Conservation (phyloP, 2,113 vertebrate species). For the Platysternon megacephalum region DNA sequence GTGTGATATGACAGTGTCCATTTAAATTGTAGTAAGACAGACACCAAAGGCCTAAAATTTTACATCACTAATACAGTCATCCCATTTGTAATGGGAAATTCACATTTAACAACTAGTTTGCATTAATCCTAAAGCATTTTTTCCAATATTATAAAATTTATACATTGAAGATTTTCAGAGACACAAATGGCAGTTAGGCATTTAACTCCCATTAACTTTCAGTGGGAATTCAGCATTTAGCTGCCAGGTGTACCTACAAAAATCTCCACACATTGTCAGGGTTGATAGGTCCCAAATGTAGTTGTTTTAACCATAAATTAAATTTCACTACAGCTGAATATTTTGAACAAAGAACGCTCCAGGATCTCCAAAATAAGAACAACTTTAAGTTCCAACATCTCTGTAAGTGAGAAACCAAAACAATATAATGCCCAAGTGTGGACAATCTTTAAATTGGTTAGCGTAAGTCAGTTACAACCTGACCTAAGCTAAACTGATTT, state of each 20-base stretch:
- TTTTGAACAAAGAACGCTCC: not conserved
- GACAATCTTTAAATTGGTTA: not conserved
- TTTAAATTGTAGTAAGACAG: not conserved
- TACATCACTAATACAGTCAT: not conserved
- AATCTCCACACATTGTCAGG: not conserved
- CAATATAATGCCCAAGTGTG: not conserved
- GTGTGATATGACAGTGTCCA: not conserved
- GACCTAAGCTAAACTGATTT: not conserved
- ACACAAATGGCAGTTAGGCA: not conserved
- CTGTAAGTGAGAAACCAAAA: not conserved
- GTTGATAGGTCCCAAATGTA: not conserved
- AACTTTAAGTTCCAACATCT: not conserved
- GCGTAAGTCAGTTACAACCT: not conserved
- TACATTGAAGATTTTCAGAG: not conserved
- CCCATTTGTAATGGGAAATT: not conserved
- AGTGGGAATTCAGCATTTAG: not conserved
- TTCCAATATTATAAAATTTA: not conserved
- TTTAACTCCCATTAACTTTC: not conserved
- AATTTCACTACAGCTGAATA: not conserved
- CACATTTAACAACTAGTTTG: not conserved
- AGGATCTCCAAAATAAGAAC: not conserved
- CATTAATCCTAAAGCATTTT: not conserved
- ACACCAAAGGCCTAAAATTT: not conserved
- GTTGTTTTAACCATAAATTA: not conserved
- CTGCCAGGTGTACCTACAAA: not conserved